These are phyloP conservation scores for Gopherus flavomarginatus DNA, from an alignment of 2,113 vertebrate genomes.

Conservation along the genomic window DNA sequence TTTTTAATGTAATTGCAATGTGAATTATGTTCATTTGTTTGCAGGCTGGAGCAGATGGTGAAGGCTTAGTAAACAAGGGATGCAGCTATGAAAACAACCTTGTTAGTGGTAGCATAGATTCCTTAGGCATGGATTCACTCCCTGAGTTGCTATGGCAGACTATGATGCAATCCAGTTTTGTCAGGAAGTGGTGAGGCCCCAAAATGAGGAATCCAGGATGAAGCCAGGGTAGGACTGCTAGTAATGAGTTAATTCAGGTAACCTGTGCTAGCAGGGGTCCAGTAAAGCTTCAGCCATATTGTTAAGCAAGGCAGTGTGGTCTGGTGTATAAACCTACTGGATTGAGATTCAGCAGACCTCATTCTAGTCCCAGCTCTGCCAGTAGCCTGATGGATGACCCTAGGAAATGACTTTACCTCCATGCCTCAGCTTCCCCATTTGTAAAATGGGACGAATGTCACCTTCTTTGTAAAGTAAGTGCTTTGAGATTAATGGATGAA, in stretches of 20 bases:
- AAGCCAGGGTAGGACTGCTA: fast-evolving
- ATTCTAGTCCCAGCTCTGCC: background rate
- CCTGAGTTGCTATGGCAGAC: background rate
- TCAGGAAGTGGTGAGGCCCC: fast-evolving
- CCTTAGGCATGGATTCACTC: background rate
- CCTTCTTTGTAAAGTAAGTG: background rate
- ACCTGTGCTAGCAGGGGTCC: background rate
- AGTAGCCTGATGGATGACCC: background rate
- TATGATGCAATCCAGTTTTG: background rate
- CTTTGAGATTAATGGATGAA: background rate
- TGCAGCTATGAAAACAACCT: constrained; percentile 6
- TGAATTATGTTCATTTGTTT: constrained; percentile 61
- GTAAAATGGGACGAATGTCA: background rate
- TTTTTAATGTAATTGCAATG: constrained; percentile 48
- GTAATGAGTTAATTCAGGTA: background rate
- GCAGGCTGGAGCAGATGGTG: constrained; percentile 51
- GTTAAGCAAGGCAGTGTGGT: background rate
- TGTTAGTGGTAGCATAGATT: constrained; percentile 1
- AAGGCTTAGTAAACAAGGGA: constrained; percentile 36
- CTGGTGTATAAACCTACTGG: background rate
- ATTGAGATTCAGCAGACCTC: background rate
- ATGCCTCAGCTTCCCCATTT: background rate
- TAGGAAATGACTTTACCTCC: background rate
- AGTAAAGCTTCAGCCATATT: background rate
- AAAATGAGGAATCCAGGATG: background rate